These are phyloP conservation scores for Ephydatia muelleri DNA, from an alignment of 37 sponge, comb jelly and placozoan species.

Conservation along the genomic window DNA sequence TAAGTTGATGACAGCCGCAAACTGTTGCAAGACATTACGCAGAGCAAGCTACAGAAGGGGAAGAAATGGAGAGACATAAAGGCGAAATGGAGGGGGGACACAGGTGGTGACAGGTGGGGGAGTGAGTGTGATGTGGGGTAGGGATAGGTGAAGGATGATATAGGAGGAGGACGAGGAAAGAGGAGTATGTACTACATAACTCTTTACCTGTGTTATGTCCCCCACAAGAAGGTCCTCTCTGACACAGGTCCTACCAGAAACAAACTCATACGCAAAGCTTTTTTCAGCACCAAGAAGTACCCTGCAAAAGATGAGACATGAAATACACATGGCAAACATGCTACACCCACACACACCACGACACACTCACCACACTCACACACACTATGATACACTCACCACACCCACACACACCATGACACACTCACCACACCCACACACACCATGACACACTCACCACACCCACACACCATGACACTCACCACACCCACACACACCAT, in stretches of 20 bases:
- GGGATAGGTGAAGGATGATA: neutral
- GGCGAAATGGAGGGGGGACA: too few species aligned
- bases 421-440: slow-evolving; percentile 16
- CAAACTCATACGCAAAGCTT: slow-evolving; percentile 40
- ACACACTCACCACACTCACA: slow-evolving; percentile 8
- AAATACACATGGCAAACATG: neutral
- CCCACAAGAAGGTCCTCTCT: slow-evolving; percentile 21
- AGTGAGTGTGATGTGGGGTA: too few species aligned
- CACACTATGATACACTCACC: neutral
- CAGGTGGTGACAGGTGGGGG: too few species aligned
- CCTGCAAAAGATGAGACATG: slow-evolving; percentile 6
- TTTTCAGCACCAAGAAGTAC: slow-evolving; percentile 35
- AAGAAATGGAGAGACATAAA: too few species aligned
- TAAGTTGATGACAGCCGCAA: slow-evolving; percentile 10
- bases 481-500: neutral
- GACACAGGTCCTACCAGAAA: neutral
- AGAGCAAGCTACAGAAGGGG: slow-evolving; percentile 17
- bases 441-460: neutral
- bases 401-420: neutral
- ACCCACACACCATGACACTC: neutral
- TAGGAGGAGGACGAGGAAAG: neutral
- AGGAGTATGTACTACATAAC: neutral
- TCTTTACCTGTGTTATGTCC: slow-evolving; percentile 54
- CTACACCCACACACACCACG: neutral
- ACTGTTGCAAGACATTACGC: slow-evolving; percentile 9